Base-by-base conservation (phyloP, 2,113 vertebrate species). In the Alosa alosa region DNA sequence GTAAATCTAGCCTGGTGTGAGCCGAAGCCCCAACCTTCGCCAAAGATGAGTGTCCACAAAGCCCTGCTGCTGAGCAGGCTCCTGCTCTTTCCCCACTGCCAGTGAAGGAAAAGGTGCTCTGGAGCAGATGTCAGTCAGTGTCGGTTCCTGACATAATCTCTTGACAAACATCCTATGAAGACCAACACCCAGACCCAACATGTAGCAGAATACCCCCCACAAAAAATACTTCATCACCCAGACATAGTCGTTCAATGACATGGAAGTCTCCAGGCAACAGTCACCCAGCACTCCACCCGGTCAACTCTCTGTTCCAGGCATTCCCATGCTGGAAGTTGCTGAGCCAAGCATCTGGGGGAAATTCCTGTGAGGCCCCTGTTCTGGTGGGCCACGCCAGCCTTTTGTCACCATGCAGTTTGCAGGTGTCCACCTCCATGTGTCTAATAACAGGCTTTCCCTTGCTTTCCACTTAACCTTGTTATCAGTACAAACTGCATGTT, bases 111-210 rank as follows among this genome's bases (percentile, higher is more conserved):
- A 10, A 15, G 25, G 20, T 18, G 84, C 83, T 88, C 86, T 81
- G 49, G 87, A 90, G 91, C 91, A 93, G 92, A 92, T 90, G 90
- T 84, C 89, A 88, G 86, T 50, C n/a, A n/a, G n/a, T n/a, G n/a
- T n/a, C n/a, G n/a, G n/a, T 90, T 93, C 90, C 90, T 90, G 85
- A 90, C 84, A 90, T 91, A 88, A 92, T 91, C 91, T 89, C 89
- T 89, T 91, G 91, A 92, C 91, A 93, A 92, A 93, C 90, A 93
- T 82, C 88, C 85, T 10, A 31, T 31, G 31, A 81, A 82, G 72
- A 86, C 89, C 90, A 90, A 88, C 89, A 88, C 86, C 85, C 88
- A 84, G 92, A 92, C 90, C 36, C 1, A 39, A 36, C 36, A 90
- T 92, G 90, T 91, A 90, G 84, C 49, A 93, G 91, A 92, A 91